Percentiles rank a stretch among this genome's conserved stretches.
Evolutionary conservation across 1,140 invertebrate species (phyloP).

Genomic region (Plectrocnemia conspersa): DNA sequence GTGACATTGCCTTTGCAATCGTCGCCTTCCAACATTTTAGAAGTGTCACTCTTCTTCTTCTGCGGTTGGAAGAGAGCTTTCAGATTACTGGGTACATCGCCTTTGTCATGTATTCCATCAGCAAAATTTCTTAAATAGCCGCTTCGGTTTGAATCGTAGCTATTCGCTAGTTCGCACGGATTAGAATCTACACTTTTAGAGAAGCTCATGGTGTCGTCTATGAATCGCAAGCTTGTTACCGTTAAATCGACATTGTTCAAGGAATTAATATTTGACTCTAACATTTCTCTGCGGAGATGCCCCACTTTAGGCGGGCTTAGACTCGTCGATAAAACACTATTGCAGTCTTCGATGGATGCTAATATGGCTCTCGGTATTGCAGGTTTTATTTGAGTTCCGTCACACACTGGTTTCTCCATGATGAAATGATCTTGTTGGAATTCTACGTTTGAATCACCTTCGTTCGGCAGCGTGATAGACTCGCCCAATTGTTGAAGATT

Average conservation of each 20-base stretch:
- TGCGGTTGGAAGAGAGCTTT: slow-evolving; percentile 27
- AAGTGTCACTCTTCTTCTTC: slow-evolving; percentile 7
- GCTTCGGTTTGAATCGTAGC: slow-evolving; percentile 47
- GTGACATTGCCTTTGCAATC: slow-evolving; percentile 9
- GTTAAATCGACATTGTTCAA: slow-evolving; percentile 57
- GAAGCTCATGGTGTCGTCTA: slow-evolving; percentile 53
- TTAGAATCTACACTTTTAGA: slow-evolving; percentile 50
- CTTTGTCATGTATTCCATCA: slow-evolving; percentile 40
- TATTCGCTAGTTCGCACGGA: slow-evolving; percentile 48
- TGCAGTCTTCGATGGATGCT: slow-evolving; percentile 50
- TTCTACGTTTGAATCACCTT: background rate
- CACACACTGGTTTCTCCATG: slow-evolving; percentile 12
- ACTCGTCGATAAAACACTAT: slow-evolving; percentile 47
- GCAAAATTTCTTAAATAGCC: slow-evolving; percentile 47
- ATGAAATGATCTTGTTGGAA: slow-evolving; percentile 11
- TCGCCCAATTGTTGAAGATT: slow-evolving; percentile 24
- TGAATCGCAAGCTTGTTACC: slow-evolving; percentile 56
- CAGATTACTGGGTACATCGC: slow-evolving; percentile 23
- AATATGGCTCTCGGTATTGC: slow-evolving; percentile 45
- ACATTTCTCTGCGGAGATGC: slow-evolving; percentile 38
- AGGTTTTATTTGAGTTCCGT: slow-evolving; percentile 39
- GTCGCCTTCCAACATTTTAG: background rate
- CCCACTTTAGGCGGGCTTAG: slow-evolving; percentile 47
- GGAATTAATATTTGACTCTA: slow-evolving; percentile 30
- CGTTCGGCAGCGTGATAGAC: background rate